Conservation (phyloP, 1,140 invertebrate genomes). For the Whitmania pigra region DNA sequence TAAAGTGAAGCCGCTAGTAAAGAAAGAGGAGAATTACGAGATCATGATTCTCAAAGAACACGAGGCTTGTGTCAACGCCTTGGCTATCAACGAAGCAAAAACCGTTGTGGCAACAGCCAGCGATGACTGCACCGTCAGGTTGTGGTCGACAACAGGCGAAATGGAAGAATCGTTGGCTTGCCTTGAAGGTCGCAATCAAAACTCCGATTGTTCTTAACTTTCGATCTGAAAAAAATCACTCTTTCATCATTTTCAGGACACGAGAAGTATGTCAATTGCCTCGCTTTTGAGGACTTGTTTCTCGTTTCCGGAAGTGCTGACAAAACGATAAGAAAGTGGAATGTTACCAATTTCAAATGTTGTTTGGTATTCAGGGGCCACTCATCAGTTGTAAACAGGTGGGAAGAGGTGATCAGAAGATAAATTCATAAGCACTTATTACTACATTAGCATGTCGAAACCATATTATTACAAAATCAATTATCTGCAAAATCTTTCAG, state of each 20-base stretch:
- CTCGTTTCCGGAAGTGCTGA: conserved; percentile 12
- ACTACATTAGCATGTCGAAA: background rate
- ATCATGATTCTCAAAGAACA: conserved; percentile 4
- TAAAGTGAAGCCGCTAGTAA: background rate
- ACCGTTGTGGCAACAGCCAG: conserved; percentile 10
- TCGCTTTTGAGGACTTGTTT: conserved; percentile 6
- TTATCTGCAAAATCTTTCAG: no score
- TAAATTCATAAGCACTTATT: no score
- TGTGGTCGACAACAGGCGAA: conserved; percentile 9
- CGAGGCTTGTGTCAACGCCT: conserved; percentile 7
- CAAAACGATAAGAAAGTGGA: background rate
- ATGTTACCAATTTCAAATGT: background rate
- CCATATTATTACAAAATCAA: background rate
- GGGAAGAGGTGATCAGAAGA: no score
- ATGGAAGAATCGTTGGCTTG: conserved; percentile 2
- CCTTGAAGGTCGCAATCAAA: background rate
- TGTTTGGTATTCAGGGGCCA: background rate
- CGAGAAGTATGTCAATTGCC: conserved; percentile 12
- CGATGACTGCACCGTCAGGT: conserved; percentile 9
- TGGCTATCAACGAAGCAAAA: conserved; percentile 8
- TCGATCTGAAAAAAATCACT: background rate
- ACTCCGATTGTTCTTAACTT: background rate
- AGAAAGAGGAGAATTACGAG: conserved; percentile 5
- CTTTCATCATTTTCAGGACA: background rate
- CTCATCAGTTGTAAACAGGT: conserved; percentile 5